phyloP scores from a whole-genome alignment of 2,797 vertebrate genomes.

The Apogon hyalosoma region DNA sequence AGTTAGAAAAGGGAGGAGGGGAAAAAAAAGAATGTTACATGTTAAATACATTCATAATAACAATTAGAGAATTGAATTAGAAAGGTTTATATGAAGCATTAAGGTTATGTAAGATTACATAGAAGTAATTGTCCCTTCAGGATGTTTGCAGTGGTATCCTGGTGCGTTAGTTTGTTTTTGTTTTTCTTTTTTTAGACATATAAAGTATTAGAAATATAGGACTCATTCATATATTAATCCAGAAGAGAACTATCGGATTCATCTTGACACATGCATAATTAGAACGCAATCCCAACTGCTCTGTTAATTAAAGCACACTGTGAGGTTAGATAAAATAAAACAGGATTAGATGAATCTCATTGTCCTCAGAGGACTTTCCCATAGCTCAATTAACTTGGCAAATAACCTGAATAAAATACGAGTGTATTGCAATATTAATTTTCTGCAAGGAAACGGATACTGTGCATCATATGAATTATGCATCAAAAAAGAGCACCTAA shows the following conservation, averaged over 20 bases:
- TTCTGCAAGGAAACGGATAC: conserved; percentile 31
- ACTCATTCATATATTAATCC: neutral
- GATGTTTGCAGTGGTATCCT: neutral
- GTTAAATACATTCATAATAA: conserved; percentile 25
- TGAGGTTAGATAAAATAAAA: conserved; percentile 67
- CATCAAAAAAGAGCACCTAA: conserved; percentile 1
- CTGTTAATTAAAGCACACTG: conserved; percentile 60
- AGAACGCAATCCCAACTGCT: conserved; percentile 40
- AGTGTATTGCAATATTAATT: conserved; percentile 59
- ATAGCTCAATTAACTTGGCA: conserved; percentile 69
- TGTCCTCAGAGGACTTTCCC: conserved; percentile 62
- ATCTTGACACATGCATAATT: conserved; percentile 53
- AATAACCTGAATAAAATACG: conserved; percentile 69
- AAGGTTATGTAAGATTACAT: conserved; percentile 1
- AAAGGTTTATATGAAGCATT: conserved; percentile 2
- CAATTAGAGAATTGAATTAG: neutral
- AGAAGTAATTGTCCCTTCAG: neutral
- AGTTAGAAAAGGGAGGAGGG: neutral
- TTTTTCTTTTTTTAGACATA: neutral
- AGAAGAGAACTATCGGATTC: conserved; percentile 9
- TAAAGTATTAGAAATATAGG: conserved; percentile 9
- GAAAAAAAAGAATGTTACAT: neutral
- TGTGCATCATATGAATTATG: conserved; percentile 50
- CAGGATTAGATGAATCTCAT: conserved; percentile 64
- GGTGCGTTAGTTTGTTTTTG: no score